Evolutionary conservation across 2,113 vertebrate genomes (phyloP).

Genomic region (Gambusia affinis): DNA sequence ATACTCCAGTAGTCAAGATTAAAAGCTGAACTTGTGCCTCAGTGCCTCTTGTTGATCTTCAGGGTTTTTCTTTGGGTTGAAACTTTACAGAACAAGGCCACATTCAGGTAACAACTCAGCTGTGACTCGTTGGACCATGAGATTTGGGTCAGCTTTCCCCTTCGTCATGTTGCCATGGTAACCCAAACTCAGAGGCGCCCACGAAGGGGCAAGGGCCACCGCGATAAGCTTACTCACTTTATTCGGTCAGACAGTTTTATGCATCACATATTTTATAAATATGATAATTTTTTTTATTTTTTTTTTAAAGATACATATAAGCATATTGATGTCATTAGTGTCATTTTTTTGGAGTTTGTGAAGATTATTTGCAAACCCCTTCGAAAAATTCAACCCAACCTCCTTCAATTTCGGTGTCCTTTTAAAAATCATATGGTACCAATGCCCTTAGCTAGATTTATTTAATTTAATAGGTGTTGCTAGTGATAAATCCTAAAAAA

Average conservation of each 20-base stretch:
- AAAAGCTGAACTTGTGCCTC: slow-evolving; percentile 5
- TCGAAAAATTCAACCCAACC: not conserved
- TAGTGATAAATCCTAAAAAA: not conserved
- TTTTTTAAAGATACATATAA: no score
- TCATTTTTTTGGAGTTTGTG: no score
- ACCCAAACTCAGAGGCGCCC: not conserved
- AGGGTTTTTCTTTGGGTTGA: slow-evolving; percentile 6
- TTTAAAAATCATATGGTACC: not conserved
- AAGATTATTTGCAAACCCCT: not conserved
- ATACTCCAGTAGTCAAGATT: not conserved
- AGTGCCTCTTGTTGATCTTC: slow-evolving; percentile 10
- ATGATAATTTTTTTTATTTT: no score
- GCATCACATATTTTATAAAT: not conserved
- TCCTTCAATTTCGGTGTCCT: not conserved
- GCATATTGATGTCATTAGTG: no score
- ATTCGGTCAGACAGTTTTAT: no score
- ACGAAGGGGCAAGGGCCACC: not conserved
- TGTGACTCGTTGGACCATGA: slow-evolving; percentile 21
- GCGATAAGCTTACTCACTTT: no score
- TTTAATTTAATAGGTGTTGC: not conserved
- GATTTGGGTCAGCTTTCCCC: not conserved
- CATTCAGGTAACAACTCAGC: slow-evolving; percentile 21
- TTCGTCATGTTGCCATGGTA: not conserved
- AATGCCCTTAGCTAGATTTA: not conserved
- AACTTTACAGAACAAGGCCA: slow-evolving; percentile 33